Evolutionary conservation across 1,140 invertebrate genomes (phyloP), one percentile per base, ranked within the genome.

Genomic region (Thaumatotibia leucotreta): DNA sequence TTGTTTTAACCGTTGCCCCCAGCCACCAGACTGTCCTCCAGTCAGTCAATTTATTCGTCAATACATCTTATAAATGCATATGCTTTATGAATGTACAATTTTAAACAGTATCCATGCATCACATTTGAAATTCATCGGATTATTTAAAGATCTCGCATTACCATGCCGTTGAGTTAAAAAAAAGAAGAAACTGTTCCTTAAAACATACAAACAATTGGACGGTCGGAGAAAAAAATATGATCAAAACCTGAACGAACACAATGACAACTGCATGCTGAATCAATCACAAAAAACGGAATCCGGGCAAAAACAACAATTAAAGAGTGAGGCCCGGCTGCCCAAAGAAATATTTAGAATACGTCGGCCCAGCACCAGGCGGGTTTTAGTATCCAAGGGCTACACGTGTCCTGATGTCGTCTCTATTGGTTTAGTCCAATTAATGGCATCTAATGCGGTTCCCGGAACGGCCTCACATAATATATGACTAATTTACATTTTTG

Each of bases 301-400:
- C 83, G 79, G 76, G 86, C 79, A 89, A 91, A 91, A 91, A 89
- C 86, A 81, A 89, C 86, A 91, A 91, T 91, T 91, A 91, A 88
- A 85, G 67, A 70, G 67, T 65, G 62, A 77, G 70, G 39, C 69
- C 76, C 74, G 80, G 78, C 76, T 70, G 80, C 39, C 80, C 75
- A 80, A 82, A 86, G 84, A 85, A 87, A 89, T 89, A 86, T 86
- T 88, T 88, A 84, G 83, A 88, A 88, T 90, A 83, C 82, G 76
- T 69, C 72, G 66, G 71, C 62, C 73, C 72, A 67, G 70, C 73
- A 79, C 72, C 72, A 77, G 74, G 71, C 74, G 63, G 67, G 79
- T 81, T 79, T 74, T 83, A 76, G 65, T 73, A 62, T 68, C 64
- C 79, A 78, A 78, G 72, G 63, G 73, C 72, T 83, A 88, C 85